Conservation (phyloP, 2,797 vertebrate species). For the Hafferia zeledoni region DNA sequence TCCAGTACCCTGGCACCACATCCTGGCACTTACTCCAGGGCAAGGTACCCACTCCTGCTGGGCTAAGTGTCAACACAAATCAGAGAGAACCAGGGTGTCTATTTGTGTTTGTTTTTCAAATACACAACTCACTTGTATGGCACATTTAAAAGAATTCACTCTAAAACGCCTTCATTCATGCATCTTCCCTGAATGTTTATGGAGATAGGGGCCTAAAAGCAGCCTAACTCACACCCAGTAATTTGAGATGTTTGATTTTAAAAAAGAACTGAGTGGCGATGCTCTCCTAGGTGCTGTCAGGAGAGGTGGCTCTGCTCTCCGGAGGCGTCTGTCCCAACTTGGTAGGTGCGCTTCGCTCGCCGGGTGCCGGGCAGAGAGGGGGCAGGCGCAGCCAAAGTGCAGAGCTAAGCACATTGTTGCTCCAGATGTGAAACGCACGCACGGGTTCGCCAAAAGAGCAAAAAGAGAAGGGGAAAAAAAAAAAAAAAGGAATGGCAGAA, state of each 20-base stretch:
- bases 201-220: neutral
- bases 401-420: slow-evolving; percentile 30
- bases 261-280: neutral
- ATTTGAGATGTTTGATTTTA: neutral
- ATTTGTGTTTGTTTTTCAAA: neutral
- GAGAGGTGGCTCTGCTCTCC: neutral
- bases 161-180: neutral
- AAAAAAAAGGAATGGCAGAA: neutral
- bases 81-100: neutral
- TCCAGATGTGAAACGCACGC: slow-evolving; percentile 8
- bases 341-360: neutral
- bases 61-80: neutral
- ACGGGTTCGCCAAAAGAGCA: neutral
- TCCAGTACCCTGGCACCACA: neutral
- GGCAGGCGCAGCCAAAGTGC: neutral
- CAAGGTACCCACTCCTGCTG: neutral
- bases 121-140: neutral
- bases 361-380: neutral
- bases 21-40: neutral
- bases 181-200: neutral
- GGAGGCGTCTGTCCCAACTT: accelerated
- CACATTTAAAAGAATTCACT: neutral
- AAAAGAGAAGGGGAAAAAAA: neutral
- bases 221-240: neutral
- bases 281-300: neutral